These are phyloP conservation scores for Oncorhynchus keta DNA, from an alignment of 2,113 vertebrate genomes.

Conservation along the genomic window DNA sequence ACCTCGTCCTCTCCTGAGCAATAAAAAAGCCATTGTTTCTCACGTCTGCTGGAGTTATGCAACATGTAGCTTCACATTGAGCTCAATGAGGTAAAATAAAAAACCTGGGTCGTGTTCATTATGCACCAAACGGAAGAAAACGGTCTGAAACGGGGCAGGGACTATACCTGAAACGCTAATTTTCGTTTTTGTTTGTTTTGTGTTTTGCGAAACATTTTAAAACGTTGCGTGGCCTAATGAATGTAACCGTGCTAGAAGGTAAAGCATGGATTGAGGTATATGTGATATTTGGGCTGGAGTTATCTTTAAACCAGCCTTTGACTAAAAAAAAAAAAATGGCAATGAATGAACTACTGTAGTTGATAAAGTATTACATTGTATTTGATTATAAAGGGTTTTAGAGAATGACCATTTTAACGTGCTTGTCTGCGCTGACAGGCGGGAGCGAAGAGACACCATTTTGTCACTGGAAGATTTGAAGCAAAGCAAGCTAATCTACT, in stretches of 20 bases:
- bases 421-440: neutral
- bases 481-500: neutral
- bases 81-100: neutral
- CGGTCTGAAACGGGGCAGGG: no score
- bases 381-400: neutral
- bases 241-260: neutral
- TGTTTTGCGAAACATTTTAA: no score
- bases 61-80: neutral
- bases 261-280: neutral
- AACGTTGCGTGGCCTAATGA: no score
- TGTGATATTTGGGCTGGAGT: neutral
- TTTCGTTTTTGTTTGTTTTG: no score
- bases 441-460: neutral
- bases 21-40: neutral
- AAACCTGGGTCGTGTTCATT: no score
- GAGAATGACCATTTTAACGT: neutral
- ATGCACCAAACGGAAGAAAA: no score
- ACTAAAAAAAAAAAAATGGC: neutral
- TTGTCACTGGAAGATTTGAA: neutral
- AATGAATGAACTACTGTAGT: neutral
- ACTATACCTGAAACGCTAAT: no score
- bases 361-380: neutral
- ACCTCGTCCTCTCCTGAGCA: slow-evolving; percentile 7
- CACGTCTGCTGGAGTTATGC: neutral
- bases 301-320: neutral